Evolutionary conservation across 1,140 invertebrate species (phyloP), one percentile per base, ranked within the genome.

Genomic region (Platyscapa corneri): DNA sequence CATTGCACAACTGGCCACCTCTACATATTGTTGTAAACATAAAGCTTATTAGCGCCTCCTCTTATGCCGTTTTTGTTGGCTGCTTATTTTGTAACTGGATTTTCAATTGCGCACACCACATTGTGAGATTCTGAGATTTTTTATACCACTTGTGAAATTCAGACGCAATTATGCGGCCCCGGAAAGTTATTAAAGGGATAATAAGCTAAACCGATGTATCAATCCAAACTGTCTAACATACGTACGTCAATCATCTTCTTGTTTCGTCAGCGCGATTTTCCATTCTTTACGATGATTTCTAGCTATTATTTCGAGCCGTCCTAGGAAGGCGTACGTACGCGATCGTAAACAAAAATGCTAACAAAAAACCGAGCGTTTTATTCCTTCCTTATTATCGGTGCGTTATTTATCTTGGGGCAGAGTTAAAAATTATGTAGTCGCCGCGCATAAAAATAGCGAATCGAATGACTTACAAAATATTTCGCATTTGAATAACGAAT

Each of bases 181-280:
- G 37, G 37, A 42, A 42, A 42, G 23, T 18, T 74, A 74, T 74
- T 74, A 74, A 74, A 74, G 39, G 70, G 37, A 74, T 42, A 74
- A 74, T 74, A 42, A 74, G 70, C 39, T n/a, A 42, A 42, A n/a
- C 23, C 37, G 65, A 10, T 20, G 18, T 74, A 74, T 74, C 39
- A 74, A 72, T 72, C 10, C 70, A n/a, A 42, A n/a, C 8, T 10
- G 37, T 74, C 37, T 39, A 72, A 72, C 34, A 39, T 18, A 74
- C 20, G 32, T 72, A 39, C 70, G 70, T 74, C 70, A 42, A 42
- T 74, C 70, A 42, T 42, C 23, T 42, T 72, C 6, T 8, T 39
- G 37, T 72, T 72, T 72, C 16, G 37, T 72, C 37, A 72, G 34
- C 70, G 10, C 70, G 37, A 72, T 72, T 72, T 39, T 39, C 34